These are phyloP conservation scores for Diadophis punctatus DNA, from an alignment of 2,113 vertebrate species.

Conservation along the genomic window DNA sequence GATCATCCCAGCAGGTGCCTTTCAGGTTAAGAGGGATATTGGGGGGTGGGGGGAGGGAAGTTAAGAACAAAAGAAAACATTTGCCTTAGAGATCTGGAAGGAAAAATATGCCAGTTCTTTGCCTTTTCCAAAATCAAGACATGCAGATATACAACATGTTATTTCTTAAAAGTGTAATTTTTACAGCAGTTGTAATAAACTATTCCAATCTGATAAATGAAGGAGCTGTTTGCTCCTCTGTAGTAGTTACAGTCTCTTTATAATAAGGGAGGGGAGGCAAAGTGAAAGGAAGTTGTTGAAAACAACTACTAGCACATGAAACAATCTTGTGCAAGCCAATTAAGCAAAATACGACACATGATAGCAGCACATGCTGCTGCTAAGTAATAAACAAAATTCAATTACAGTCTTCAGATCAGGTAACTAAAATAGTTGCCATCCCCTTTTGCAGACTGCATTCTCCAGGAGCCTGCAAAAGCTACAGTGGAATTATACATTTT, in stretches of 20 bases:
- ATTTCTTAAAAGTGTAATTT: neutral
- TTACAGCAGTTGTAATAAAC: neutral
- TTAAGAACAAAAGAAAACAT: neutral
- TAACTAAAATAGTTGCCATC: neutral
- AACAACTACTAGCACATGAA: neutral
- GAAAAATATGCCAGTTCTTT: neutral
- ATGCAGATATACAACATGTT: neutral
- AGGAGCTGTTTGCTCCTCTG: neutral
- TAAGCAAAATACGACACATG: neutral
- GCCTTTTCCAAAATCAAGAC: neutral
- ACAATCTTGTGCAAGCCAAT: neutral
- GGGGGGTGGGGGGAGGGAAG: too few relatives aligned
- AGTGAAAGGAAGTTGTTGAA: neutral
- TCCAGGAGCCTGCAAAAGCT: neutral
- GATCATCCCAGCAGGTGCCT: slow-evolving; percentile 90
- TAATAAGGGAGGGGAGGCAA: neutral
- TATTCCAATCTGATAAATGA: neutral
- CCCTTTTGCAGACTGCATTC: neutral
- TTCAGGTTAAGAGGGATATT: neutral
- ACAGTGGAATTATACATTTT: neutral
- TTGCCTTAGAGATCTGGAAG: neutral
- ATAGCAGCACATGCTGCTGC: neutral
- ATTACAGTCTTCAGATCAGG: neutral
- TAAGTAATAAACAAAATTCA: neutral
- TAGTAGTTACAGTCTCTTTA: neutral